Conservation (phyloP, 2,888 invertebrate species). For the Notodonta ziczac region DNA sequence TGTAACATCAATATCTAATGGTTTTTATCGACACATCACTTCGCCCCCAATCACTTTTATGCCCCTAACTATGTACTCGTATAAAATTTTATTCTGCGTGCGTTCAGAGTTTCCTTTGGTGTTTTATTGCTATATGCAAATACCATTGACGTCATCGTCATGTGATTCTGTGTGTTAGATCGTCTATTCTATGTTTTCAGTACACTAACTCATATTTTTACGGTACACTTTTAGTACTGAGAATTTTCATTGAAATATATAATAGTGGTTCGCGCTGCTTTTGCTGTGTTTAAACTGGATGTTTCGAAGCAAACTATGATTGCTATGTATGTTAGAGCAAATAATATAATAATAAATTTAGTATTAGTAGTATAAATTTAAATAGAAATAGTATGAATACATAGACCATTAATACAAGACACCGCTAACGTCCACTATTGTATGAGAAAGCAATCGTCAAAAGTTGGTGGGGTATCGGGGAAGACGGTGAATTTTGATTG, state of each 20-base stretch:
- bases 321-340: too few relatives aligned
- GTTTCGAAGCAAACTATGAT: too few relatives aligned
- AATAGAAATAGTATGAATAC: too few relatives aligned
- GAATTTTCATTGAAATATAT: neutral
- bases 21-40: slow-evolving; percentile 23
- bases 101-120: slow-evolving; percentile 4
- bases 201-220: slow-evolving; percentile 31
- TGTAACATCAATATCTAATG: neutral
- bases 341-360: too few relatives aligned
- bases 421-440: too few relatives aligned
- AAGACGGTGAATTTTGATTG: too few relatives aligned
- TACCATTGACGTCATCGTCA: slow-evolving; percentile 32
- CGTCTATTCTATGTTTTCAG: slow-evolving; percentile 16
- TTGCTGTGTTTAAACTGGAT: too few relatives aligned
- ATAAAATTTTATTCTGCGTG: slow-evolving; percentile 13
- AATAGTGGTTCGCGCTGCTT: too few relatives aligned
- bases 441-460: too few relatives aligned
- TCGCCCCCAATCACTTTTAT: slow-evolving; percentile 36
- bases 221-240: slow-evolving; percentile 12
- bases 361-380: too few relatives aligned
- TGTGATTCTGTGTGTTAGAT: slow-evolving; percentile 15
- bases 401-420: too few relatives aligned
- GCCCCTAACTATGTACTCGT: slow-evolving; percentile 20
- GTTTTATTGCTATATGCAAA: slow-evolving; percentile 23
- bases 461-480: too few relatives aligned